phyloP scores from a whole-genome alignment of 2,888 invertebrate species.

The Neoitamus cyanurus region DNA sequence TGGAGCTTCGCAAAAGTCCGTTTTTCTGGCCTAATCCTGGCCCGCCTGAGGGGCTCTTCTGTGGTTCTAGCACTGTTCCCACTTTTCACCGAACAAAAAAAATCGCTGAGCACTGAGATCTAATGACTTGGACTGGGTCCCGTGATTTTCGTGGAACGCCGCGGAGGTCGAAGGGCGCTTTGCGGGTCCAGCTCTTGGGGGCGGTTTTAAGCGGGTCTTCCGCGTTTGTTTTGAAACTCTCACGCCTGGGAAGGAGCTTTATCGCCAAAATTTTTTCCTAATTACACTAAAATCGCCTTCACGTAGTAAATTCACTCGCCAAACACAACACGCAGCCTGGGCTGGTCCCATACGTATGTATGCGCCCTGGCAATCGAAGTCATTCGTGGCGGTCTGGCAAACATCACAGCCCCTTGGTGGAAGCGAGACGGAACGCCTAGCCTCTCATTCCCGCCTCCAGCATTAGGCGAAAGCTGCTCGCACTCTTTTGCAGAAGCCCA shows the following conservation, averaged over 20 bases:
- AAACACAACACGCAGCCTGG: constrained; percentile 53
- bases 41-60: neutral
- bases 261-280: constrained; percentile 26
- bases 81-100: neutral
- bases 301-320: constrained; percentile 40
- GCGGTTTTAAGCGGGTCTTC: neutral
- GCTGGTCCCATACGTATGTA: constrained; percentile 53
- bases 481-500: neutral
- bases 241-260: neutral
- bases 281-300: constrained; percentile 37
- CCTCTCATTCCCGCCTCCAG: neutral
- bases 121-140: neutral
- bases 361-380: constrained; percentile 42
- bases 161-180: constrained; percentile 1
- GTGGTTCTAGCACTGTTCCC: neutral
- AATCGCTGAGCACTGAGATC: neutral
- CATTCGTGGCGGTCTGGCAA: constrained; percentile 46
- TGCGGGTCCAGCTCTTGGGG: neutral
- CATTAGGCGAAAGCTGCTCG: neutral
- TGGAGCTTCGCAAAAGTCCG: neutral
- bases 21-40: neutral
- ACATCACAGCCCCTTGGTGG: constrained; percentile 49
- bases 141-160: neutral
- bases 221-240: constrained; percentile 20
- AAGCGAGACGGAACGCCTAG: neutral